Evolutionary conservation across 2,888 invertebrate genomes (phyloP).

Genomic region (Temnothorax unifasciatus): DNA sequence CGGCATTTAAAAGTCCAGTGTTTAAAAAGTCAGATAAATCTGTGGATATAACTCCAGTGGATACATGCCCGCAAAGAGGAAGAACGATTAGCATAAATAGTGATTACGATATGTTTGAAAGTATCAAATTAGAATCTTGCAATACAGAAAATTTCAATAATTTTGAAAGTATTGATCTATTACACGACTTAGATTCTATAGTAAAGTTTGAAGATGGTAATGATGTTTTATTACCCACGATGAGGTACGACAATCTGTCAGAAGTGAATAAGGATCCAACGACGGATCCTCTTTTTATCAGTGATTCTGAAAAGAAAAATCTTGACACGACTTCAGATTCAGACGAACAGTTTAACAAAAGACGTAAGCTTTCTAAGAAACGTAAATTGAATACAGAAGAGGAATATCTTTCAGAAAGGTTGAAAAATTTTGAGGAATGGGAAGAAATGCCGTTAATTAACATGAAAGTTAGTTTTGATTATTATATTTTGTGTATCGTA

Average conservation of each 20-base stretch:
- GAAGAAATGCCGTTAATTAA: background rate
- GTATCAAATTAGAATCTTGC: slow-evolving; percentile 64
- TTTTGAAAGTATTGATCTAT: slow-evolving; percentile 68
- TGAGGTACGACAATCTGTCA: background rate
- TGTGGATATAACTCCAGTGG: background rate
- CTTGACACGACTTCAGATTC: background rate
- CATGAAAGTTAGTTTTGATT: slow-evolving; percentile 8
- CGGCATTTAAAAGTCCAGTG: background rate
- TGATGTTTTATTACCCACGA: slow-evolving; percentile 58
- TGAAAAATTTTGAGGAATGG: background rate
- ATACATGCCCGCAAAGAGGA: slow-evolving; percentile 10
- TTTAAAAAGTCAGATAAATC: background rate
- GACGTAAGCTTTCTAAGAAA: background rate
- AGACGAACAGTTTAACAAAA: background rate
- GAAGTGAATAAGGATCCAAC: slow-evolving; percentile 47
- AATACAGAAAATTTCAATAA: slow-evolving; percentile 51
- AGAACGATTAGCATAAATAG: slow-evolving; percentile 6
- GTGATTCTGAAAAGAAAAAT: slow-evolving; percentile 9
- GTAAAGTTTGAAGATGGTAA: slow-evolving; percentile 64
- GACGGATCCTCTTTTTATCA: slow-evolving; percentile 63
- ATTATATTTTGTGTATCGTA: background rate
- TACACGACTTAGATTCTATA: slow-evolving; percentile 68
- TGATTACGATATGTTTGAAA: slow-evolving; percentile 59
- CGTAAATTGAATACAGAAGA: background rate
- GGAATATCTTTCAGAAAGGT: background rate